Percentiles rank a stretch among this genome's conserved stretches.
Evolutionary conservation across 2,888 invertebrate species (phyloP).

Genomic region (Lathronympha strigana): DNA sequence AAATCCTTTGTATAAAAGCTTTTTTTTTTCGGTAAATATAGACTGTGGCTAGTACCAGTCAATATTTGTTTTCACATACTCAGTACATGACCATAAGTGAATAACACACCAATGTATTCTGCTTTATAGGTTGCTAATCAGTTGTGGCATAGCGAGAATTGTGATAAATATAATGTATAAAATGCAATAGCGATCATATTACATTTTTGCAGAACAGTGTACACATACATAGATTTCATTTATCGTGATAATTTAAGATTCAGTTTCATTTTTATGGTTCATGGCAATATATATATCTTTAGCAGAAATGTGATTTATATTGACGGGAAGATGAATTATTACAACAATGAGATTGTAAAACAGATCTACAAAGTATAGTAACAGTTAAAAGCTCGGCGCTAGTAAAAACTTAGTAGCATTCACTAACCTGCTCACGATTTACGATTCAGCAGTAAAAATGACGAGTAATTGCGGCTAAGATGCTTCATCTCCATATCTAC

Average conservation of each 20-base stretch:
- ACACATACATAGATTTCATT: background rate
- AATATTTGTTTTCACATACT: background rate
- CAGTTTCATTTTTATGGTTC: background rate
- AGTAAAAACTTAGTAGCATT: conserved; percentile 26
- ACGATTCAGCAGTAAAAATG: conserved; percentile 26
- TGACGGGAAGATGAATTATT: background rate
- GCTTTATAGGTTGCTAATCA: background rate
- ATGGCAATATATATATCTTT: background rate
- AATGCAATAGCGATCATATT: conserved; percentile 10
- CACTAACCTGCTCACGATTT: conserved; percentile 35
- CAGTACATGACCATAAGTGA: background rate
- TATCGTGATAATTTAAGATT: background rate
- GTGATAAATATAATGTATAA: background rate
- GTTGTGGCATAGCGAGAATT: background rate
- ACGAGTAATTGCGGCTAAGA: conserved; percentile 15
- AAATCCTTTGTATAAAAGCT: too few species aligned
- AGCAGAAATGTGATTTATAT: background rate
- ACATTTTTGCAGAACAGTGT: conserved; percentile 3
- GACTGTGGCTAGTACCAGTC: too few species aligned
- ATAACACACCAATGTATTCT: background rate
- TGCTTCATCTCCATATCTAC: conserved; percentile 32
- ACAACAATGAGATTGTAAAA: conserved; percentile 6
- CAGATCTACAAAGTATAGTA: conserved; percentile 19
- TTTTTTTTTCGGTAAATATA: too few species aligned
- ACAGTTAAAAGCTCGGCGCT: conserved; percentile 27